phyloP scores from a whole-genome alignment of 2,797 vertebrate species.

The Leptodactylus fallax region DNA sequence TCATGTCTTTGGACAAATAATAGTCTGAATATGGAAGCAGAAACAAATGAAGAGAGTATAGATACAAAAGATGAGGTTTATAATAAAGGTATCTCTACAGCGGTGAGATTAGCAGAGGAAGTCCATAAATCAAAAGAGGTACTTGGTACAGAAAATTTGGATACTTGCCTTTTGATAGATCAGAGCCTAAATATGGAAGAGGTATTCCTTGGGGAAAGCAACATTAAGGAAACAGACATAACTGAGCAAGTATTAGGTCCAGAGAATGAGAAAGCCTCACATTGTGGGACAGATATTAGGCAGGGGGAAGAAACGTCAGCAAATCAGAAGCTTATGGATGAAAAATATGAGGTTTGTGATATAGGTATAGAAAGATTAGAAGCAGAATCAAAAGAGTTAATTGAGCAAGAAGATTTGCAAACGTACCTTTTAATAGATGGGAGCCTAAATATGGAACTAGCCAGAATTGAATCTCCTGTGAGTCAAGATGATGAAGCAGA shows the following conservation, averaged over 20 bases:
- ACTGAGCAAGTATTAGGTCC: neutral
- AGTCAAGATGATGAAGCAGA: neutral
- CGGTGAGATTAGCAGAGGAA: neutral
- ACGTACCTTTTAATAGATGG: neutral
- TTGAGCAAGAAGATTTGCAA: conserved; percentile 12
- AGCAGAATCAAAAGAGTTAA: neutral
- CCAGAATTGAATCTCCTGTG: neutral
- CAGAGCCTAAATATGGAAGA: neutral
- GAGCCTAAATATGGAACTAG: neutral
- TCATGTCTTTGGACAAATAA: neutral
- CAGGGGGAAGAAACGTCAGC: neutral
- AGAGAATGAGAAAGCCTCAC: neutral
- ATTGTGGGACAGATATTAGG: neutral
- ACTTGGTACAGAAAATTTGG: neutral
- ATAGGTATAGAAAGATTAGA: neutral
- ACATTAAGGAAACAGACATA: neutral
- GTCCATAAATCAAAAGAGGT: neutral
- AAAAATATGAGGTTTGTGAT: neutral
- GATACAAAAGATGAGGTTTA: neutral
- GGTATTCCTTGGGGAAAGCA: neutral
- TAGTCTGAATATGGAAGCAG: neutral
- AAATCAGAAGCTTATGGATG: neutral
- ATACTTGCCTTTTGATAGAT: neutral
- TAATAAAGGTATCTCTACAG: neutral
- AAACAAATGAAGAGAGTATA: neutral